These are phyloP conservation scores for Mormyrus proboscirostris DNA, from an alignment of 2,797 vertebrate genomes.

Conservation along the genomic window DNA sequence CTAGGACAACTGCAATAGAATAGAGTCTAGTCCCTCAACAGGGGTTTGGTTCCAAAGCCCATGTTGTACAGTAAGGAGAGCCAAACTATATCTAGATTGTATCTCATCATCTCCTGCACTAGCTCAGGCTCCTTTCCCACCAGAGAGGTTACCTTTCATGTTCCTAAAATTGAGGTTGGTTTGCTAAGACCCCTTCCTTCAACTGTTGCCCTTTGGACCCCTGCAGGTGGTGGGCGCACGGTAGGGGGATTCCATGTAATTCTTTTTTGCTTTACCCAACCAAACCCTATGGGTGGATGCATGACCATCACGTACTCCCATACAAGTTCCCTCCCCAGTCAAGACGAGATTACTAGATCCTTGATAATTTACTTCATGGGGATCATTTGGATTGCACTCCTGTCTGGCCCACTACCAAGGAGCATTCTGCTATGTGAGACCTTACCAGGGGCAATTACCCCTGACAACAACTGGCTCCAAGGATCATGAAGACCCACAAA, in stretches of 20 bases:
- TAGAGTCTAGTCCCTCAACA: not conserved
- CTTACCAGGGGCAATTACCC: not conserved
- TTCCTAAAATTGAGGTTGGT: not conserved
- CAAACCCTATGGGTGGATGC: not conserved
- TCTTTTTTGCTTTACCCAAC: not conserved
- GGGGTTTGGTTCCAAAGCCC: not conserved
- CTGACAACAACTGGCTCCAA: not conserved
- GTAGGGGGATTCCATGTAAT: not conserved
- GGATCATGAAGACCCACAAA: not conserved
- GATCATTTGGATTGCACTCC: not conserved
- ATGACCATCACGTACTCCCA: not conserved
- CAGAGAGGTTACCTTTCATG: not conserved
- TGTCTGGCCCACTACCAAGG: not conserved
- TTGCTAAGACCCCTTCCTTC: not conserved
- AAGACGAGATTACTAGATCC: not conserved
- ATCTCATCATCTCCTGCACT: not conserved
- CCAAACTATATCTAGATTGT: not conserved
- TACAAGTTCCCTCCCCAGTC: not conserved
- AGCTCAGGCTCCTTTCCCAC: not conserved
- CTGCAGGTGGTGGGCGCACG: not conserved
- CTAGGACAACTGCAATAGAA: not conserved
- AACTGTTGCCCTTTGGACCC: not conserved
- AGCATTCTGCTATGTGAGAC: not conserved
- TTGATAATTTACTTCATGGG: not conserved
- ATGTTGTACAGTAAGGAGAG: not conserved